Conservation (phyloP, 2,888 invertebrate genomes). For the Drosophila pegasa region DNA sequence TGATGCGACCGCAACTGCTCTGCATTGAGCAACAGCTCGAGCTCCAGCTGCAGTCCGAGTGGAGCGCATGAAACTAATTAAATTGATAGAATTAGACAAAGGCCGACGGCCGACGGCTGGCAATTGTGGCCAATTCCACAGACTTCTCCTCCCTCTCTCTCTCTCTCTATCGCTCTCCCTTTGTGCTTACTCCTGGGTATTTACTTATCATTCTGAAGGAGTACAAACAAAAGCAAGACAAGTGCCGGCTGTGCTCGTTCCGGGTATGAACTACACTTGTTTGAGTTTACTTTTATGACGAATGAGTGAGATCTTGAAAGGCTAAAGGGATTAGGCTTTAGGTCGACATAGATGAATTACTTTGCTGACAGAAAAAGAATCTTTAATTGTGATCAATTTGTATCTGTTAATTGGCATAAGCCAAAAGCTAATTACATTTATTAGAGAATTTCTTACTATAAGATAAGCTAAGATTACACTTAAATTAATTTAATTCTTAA, state of each 20-base stretch:
- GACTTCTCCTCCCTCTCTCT: neutral
- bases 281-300: conserved; percentile 15
- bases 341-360: conserved; percentile 29
- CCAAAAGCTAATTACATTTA: conserved; percentile 5
- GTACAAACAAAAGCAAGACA: conserved; percentile 33
- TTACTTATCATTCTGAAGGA: conserved; percentile 57
- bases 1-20: conserved; percentile 59
- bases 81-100: conserved; percentile 76
- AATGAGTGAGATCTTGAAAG: conserved; percentile 13
- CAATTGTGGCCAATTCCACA: conserved; percentile 16
- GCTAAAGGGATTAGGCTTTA: conserved; percentile 4
- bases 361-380: conserved; percentile 25
- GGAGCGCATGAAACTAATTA: conserved; percentile 76
- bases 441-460: neutral
- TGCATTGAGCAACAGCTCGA: conserved; percentile 36
- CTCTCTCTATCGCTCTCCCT: too few relatives aligned
- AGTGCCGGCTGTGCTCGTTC: conserved; percentile 29
- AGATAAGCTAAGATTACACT: neutral
- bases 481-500: neutral
- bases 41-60: conserved; percentile 34
- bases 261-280: conserved; percentile 27
- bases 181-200: neutral
- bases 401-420: conserved; percentile 8
- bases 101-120: conserved; percentile 54
- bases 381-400: conserved; percentile 21